These are phyloP conservation scores for Trypoxylus dichotomus DNA, from an alignment of 1,140 invertebrate genomes.

Conservation along the genomic window DNA sequence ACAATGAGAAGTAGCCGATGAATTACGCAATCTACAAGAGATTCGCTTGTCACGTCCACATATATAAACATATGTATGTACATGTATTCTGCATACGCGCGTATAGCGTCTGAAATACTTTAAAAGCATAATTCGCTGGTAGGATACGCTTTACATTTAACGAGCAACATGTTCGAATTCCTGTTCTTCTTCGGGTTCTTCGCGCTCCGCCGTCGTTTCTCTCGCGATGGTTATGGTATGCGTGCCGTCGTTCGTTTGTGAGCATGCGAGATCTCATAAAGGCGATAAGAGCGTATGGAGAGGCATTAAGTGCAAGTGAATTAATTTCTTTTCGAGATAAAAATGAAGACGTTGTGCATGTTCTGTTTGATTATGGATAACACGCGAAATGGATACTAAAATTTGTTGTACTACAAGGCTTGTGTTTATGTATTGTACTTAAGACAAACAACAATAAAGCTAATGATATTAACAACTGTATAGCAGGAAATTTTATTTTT, in stretches of 20 bases:
- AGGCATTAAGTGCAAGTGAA: conserved; percentile 6
- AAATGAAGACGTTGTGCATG: background rate
- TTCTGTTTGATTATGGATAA: too few relatives aligned
- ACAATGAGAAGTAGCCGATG: background rate
- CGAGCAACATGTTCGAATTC: conserved; percentile 4
- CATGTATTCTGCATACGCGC: background rate
- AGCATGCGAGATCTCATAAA: background rate
- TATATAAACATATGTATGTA: background rate
- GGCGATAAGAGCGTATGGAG: background rate
- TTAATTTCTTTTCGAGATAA: background rate
- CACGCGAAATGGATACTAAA: too few relatives aligned
- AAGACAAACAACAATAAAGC: too few relatives aligned
- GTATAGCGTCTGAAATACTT: background rate
- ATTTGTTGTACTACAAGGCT: too few relatives aligned
- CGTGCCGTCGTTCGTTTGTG: background rate
- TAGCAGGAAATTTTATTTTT: too few relatives aligned
- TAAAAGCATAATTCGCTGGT: conserved; percentile 12
- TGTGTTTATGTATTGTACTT: too few relatives aligned
- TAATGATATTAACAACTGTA: too few relatives aligned
- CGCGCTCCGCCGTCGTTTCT: background rate
- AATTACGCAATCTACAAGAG: conserved; percentile 10
- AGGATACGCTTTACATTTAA: conserved; percentile 13
- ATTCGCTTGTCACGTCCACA: background rate
- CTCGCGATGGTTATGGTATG: background rate
- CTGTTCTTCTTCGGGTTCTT: background rate